phyloP scores from a whole-genome alignment of 2,888 invertebrate species.

The Tetragonisca angustula region DNA sequence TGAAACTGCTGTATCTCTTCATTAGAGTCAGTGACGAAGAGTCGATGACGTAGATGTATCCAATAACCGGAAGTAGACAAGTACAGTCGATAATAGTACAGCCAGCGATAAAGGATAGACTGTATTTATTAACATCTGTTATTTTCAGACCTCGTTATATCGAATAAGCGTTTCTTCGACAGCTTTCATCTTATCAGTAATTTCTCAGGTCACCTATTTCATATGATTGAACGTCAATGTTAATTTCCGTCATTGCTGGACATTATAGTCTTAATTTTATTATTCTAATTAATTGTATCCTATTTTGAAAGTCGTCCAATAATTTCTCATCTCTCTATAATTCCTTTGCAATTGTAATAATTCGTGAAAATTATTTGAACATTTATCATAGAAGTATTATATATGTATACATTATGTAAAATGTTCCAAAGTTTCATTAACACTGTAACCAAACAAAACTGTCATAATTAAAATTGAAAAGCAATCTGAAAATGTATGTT shows the following conservation, averaged over 20 bases:
- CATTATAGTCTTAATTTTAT: neutral
- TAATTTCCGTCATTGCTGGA: neutral
- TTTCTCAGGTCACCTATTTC: neutral
- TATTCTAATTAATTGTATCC: neutral
- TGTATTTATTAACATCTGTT: neutral
- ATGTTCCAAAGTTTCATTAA: too few relatives aligned
- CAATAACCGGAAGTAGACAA: constrained; percentile 7
- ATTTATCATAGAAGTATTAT: too few relatives aligned
- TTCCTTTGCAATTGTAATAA: too few relatives aligned
- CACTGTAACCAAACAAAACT: too few relatives aligned
- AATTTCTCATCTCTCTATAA: neutral
- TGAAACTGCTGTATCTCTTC: neutral
- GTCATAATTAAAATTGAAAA: too few relatives aligned
- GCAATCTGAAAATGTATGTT: too few relatives aligned
- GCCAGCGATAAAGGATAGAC: constrained; percentile 18
- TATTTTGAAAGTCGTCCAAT: neutral
- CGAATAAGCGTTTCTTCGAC: neutral
- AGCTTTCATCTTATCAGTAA: neutral
- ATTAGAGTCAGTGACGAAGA: constrained; percentile 1
- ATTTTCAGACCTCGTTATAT: constrained; percentile 15
- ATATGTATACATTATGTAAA: too few relatives aligned
- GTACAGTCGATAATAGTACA: neutral
- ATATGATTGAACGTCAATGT: neutral
- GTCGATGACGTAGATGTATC: neutral
- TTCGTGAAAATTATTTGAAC: too few relatives aligned